Percentiles rank a stretch among this genome's conserved stretches.
Conservation (phyloP, 2,888 invertebrate genomes). For the Empis livida region DNA sequence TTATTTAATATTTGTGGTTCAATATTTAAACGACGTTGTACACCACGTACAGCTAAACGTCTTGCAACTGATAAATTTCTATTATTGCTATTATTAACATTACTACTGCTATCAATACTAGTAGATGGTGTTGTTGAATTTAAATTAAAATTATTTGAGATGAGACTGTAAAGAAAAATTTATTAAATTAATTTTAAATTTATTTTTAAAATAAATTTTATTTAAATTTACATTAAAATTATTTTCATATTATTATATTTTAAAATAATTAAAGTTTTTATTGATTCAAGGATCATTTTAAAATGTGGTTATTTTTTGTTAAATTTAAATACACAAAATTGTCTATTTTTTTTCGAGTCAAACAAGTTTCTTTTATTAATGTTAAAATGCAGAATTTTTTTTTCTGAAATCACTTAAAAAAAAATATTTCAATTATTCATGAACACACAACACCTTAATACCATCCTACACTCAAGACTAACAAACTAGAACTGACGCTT, state of each 20-base stretch:
- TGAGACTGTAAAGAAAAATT: conserved; percentile 35
- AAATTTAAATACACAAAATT: too few relatives aligned
- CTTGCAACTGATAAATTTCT: too few relatives aligned
- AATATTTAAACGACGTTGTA: conserved; percentile 1
- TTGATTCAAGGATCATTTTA: background rate
- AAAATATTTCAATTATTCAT: too few relatives aligned
- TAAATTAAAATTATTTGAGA: conserved; percentile 41
- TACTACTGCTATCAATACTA: conserved; percentile 5
- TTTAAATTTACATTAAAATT: background rate
- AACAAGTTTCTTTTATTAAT: too few relatives aligned
- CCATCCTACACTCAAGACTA: background rate
- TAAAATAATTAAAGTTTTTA: background rate
- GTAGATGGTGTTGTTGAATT: conserved; percentile 33
- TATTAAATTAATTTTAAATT: conserved; percentile 1
- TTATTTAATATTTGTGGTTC: conserved; percentile 4
- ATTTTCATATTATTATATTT: background rate
- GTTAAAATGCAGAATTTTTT: too few relatives aligned
- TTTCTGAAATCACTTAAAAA: background rate
- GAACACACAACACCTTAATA: background rate
- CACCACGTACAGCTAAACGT: background rate
- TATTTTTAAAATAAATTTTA: background rate
- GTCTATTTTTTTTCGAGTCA: too few relatives aligned
- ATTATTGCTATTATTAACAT: conserved; percentile 2
- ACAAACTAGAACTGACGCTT: background rate
- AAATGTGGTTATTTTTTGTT: too few relatives aligned